A percentile compares a stretch with the other conserved stretches of the same genome.
These are phyloP conservation scores for Porites australiensis DNA, from an alignment of 64 coral and sea anemone genomes.

Conservation along the genomic window DNA sequence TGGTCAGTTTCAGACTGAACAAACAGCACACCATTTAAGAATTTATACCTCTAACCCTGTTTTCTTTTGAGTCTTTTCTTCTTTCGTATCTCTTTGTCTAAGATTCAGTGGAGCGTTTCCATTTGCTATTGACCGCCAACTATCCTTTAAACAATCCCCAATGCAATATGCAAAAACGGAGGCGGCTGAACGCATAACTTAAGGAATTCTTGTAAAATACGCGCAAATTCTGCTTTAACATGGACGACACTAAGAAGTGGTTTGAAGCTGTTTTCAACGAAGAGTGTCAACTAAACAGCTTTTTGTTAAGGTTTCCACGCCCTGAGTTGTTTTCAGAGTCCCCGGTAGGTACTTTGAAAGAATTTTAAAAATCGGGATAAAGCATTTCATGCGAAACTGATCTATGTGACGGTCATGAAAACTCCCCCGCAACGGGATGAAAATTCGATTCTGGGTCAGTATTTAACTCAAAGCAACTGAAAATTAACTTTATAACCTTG, in stretches of 20 bases:
- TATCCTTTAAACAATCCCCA: neutral
- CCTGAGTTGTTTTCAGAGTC: slow-evolving; percentile 33
- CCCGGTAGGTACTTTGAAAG: neutral
- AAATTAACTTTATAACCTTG: too few relatives aligned
- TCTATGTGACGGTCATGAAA: too few relatives aligned
- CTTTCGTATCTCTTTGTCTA: neutral
- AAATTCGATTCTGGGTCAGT: too few relatives aligned
- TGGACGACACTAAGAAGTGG: slow-evolving; percentile 5
- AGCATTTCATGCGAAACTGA: too few relatives aligned
- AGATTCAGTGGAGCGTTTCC: neutral
- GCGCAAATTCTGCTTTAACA: neutral
- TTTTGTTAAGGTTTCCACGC: slow-evolving; percentile 5
- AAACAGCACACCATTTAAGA: neutral
- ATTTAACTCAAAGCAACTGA: too few relatives aligned
- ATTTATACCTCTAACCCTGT: neutral
- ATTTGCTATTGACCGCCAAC: neutral
- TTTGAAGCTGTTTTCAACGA: slow-evolving; percentile 1
- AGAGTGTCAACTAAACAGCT: slow-evolving; percentile 9
- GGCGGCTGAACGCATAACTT: neutral
- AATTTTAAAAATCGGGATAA: too few relatives aligned
- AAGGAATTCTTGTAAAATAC: neutral
- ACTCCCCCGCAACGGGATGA: too few relatives aligned
- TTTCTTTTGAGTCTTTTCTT: neutral
- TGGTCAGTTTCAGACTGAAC: neutral
- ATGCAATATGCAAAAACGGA: neutral